Evolutionary conservation across 2,797 vertebrate species (phyloP), one percentile per base, ranked within the genome.

Genomic region (Thunnus albacares): DNA sequence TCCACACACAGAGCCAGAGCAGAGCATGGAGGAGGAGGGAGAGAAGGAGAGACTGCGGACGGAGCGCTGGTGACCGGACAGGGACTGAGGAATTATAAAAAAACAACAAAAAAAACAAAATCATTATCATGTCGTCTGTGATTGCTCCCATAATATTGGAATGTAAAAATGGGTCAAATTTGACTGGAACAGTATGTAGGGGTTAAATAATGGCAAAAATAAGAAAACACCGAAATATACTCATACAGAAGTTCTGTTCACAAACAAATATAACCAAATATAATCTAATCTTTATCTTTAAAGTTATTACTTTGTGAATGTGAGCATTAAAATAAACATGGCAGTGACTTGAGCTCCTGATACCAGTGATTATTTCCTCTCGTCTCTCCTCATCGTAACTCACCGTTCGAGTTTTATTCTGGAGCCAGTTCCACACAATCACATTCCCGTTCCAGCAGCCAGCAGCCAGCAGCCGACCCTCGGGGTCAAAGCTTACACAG

Each of bases 391-490:
- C 11, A n/a, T 14, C 3, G 41, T 14, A 45, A 90, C 94, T 87
- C 66, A 95, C 94, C 0, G 56, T 69, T 28, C 81, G 18, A 0
- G 62, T 81, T 83, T 91, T 74, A 76, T 92, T 93, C 88, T 90
- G 93, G 64, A 87, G 94, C 95, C 91, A 95, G 82, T 91, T 93
- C 95, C 93, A 97, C 55, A 97, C 55, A 1, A 90, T 88, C 51
- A 97, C 83, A 0, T 82, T 86, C 15, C 96, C 96, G 20, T 96
- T 90, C 97, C 97, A 98, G 85, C 94, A 95, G 13, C 97, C 97
- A 1, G 91, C 88, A 5, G 95, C 96, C 71, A 97, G 67, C 7
- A 96, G 57, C 22, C 89, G 94, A 81, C 93, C 95, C 20, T 96
- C 94, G 0, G 92, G 95, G 90, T 94, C 92, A 88, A 98, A 97